phyloP scores from a whole-genome alignment of 2,888 invertebrate species.

The Heliconius charithonia region DNA sequence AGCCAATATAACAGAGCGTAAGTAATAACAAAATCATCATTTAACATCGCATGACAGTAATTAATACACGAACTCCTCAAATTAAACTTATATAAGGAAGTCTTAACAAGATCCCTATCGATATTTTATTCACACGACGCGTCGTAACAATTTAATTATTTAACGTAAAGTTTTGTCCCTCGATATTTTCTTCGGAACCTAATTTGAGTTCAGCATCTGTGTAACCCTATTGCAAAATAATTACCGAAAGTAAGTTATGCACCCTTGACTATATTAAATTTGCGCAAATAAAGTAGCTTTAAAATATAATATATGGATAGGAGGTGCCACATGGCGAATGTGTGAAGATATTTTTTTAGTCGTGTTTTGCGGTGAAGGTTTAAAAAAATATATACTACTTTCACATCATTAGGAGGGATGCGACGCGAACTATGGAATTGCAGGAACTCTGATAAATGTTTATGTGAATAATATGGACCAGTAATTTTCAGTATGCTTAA shows the following conservation, averaged over 20 bases:
- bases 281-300: slow-evolving; percentile 73
- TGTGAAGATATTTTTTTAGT: slow-evolving; percentile 70
- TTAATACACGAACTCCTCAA: slow-evolving; percentile 20
- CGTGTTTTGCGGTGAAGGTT: slow-evolving; percentile 50
- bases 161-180: slow-evolving; percentile 65
- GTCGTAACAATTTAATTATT: slow-evolving; percentile 64
- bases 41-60: slow-evolving; percentile 4
- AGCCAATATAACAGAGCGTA: not conserved
- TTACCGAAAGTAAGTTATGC: slow-evolving; percentile 81
- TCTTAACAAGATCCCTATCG: slow-evolving; percentile 33
- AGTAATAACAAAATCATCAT: not conserved
- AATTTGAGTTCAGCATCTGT: slow-evolving; percentile 76
- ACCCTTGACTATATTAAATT: slow-evolving; percentile 81
- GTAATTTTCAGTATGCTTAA: no score
- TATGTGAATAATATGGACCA: no score
- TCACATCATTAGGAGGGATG: no score
- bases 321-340: slow-evolving; percentile 74
- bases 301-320: slow-evolving; percentile 69
- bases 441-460: no score
- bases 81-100: slow-evolving; percentile 30
- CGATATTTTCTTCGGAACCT: slow-evolving; percentile 67
- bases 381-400: no score
- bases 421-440: no score
- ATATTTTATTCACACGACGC: slow-evolving; percentile 61
- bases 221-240: slow-evolving; percentile 80